Conservation (phyloP, 2,888 invertebrate species). For the Meta bourneti region DNA sequence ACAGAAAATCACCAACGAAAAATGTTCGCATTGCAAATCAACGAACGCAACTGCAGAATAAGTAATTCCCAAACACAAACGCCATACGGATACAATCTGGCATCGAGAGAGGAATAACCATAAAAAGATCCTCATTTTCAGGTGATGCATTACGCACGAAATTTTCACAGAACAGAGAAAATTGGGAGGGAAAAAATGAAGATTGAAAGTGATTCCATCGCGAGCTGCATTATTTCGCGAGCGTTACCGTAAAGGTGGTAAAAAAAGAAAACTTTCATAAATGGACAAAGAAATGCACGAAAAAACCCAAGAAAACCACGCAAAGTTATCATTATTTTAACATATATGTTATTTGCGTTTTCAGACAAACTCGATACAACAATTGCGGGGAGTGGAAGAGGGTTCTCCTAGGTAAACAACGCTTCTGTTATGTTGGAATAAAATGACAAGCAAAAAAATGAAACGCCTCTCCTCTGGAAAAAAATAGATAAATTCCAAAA, state of each 20-base stretch:
- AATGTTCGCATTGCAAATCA: too few species aligned
- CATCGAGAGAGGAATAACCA: not conserved
- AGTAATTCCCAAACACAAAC: too few species aligned
- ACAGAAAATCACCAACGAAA: too few species aligned
- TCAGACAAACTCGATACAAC: constrained; percentile 49
- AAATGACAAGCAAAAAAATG: not conserved
- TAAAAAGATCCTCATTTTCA: not conserved
- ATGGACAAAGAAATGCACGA: constrained; percentile 23
- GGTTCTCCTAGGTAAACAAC: constrained; percentile 36
- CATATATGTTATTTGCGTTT: constrained; percentile 56
- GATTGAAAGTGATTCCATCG: constrained; percentile 50
- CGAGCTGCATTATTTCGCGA: constrained; percentile 32
- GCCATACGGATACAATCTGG: not conserved
- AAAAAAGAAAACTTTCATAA: constrained; percentile 45
- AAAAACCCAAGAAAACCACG: constrained; percentile 8
- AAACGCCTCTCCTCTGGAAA: not conserved
- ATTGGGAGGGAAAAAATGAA: constrained; percentile 10
- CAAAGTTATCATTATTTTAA: constrained; percentile 64
- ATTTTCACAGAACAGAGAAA: constrained; percentile 32
- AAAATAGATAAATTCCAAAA: constrained; percentile 26
- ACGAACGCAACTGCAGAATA: too few species aligned
- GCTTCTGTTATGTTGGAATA: not conserved
- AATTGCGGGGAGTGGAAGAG: not conserved
- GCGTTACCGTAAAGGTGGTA: constrained; percentile 14
- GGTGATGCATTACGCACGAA: constrained; percentile 7